Evolutionary conservation across 2,113 vertebrate genomes (phyloP), one percentile per base, ranked within the genome.

Genomic region (Atractosteus spatula): DNA sequence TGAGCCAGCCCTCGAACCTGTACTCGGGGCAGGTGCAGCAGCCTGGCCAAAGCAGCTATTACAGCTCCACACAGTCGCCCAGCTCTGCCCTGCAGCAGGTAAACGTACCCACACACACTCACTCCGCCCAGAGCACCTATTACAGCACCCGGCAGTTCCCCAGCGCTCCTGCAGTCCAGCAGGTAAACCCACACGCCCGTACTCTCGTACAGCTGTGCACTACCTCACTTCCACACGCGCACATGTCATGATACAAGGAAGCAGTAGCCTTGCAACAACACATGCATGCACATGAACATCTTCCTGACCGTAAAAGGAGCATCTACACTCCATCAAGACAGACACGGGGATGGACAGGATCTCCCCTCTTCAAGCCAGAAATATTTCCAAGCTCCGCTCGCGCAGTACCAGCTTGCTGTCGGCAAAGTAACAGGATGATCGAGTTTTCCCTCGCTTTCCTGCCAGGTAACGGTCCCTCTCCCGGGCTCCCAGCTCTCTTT

Each of bases 21-120:
- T 99, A 97, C 84, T 96, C 97, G 63, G 95, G 97, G 68, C 96
- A 96, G 88, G 94, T 97, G 66, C 97, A 98, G 8, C 97, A 97
- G 77, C 96, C 97, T 76, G 94, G 94, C 42, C 97, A 99, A 85
- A 99, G 93, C 74, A 99, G 91, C 79, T 99, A 97, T 86, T 99
- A 99, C 83, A 98, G 95, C 81, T 96, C 95, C 79, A 95, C 96
- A 63, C 97, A 97, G 80, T 96, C 96, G 41, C 93, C 96, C 54
- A 97, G 86, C 68, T 90, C 93, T 81, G 94, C 95, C 78, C 92
- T 99, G 77, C 97, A 99, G 87, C 97, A 98, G 95, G 97, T 98
- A 93, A 90, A 74, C 59, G 29, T 55, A n/a, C 57, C 62, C 47
- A 10, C 66, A 41, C 17, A 63, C 55, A 62, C 47, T 0, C 91